A percentile compares a stretch with the other conserved stretches of the same genome.
Evolutionary conservation across 2,797 vertebrate genomes (phyloP).

Genomic region (Carduelis carduelis): DNA sequence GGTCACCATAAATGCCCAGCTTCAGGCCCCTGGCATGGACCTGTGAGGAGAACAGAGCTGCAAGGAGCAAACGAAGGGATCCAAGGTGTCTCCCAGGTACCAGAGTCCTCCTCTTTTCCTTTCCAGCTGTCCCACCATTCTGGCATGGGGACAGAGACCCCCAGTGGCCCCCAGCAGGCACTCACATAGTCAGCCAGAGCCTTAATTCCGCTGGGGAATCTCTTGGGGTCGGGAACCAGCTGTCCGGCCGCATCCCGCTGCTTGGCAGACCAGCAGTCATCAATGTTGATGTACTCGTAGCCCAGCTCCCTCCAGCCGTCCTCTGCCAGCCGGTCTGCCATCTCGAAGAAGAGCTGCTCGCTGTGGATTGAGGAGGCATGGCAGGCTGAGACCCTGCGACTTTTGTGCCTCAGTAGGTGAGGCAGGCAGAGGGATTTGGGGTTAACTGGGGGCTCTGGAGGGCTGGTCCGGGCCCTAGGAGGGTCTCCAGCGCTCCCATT

Average conservation of each 20-base stretch:
- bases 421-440: fast-evolving
- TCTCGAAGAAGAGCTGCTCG: constrained; percentile 87
- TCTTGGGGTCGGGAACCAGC: constrained; percentile 83
- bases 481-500: neutral
- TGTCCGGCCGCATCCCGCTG: constrained; percentile 77
- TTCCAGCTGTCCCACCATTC: neutral
- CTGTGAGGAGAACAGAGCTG: constrained; percentile 26
- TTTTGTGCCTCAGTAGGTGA: neutral
- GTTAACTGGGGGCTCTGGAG: neutral
- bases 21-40: constrained; percentile 88
- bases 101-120: neutral
- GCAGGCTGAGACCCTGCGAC: neutral
- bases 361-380: constrained; percentile 24
- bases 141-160: neutral
- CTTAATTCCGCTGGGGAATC: constrained; percentile 88
- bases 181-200: constrained; percentile 85
- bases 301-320: constrained; percentile 94
- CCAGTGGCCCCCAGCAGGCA: neutral
- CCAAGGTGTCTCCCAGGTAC: neutral
- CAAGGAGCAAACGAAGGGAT: neutral
- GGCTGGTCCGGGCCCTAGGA: neutral
- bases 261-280: constrained; percentile 91
- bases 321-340: constrained; percentile 86
- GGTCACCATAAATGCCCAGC: constrained; percentile 90
- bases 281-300: constrained; percentile 90